Evolutionary conservation across 2,888 invertebrate species (phyloP).

Genomic region (Agonopterix alstromeriana): DNA sequence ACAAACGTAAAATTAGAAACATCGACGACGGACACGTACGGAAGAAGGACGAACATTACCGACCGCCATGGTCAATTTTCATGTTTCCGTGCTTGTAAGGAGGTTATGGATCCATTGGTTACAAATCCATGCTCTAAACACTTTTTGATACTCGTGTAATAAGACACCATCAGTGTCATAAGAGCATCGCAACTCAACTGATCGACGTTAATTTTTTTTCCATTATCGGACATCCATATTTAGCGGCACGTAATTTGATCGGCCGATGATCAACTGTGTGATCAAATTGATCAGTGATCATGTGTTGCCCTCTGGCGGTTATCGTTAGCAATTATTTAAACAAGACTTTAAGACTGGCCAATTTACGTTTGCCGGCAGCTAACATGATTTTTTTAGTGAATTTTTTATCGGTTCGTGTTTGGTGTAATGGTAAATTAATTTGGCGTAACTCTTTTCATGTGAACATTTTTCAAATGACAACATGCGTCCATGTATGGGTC

Average conservation of each 20-base stretch:
- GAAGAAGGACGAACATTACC: too few species aligned
- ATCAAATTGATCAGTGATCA: constrained; percentile 1
- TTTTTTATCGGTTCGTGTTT: too few species aligned
- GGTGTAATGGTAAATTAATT: neutral
- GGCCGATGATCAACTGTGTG: constrained; percentile 13
- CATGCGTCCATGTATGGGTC: too few species aligned
- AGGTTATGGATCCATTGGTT: too few species aligned
- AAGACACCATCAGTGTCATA: neutral
- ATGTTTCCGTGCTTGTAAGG: too few species aligned
- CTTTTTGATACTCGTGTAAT: neutral
- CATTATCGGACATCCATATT: constrained; percentile 13
- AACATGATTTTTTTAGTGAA: constrained; percentile 1
- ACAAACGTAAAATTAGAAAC: too few species aligned
- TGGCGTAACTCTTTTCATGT: neutral
- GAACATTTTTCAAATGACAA: too few species aligned
- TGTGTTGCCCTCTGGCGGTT: constrained; percentile 17
- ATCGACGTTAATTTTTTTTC: neutral
- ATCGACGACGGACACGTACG: too few species aligned
- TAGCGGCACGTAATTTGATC: constrained; percentile 26
- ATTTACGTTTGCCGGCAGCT: constrained; percentile 11
- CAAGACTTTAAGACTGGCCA: constrained; percentile 26
- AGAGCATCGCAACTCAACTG: neutral
- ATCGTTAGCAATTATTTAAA: constrained; percentile 50
- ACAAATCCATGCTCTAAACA: too few species aligned
- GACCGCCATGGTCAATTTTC: too few species aligned